A percentile compares a stretch with the other conserved stretches of the same genome.
These are phyloP conservation scores for Pygocentrus nattereri DNA, from an alignment of 2,797 vertebrate species.

Conservation along the genomic window DNA sequence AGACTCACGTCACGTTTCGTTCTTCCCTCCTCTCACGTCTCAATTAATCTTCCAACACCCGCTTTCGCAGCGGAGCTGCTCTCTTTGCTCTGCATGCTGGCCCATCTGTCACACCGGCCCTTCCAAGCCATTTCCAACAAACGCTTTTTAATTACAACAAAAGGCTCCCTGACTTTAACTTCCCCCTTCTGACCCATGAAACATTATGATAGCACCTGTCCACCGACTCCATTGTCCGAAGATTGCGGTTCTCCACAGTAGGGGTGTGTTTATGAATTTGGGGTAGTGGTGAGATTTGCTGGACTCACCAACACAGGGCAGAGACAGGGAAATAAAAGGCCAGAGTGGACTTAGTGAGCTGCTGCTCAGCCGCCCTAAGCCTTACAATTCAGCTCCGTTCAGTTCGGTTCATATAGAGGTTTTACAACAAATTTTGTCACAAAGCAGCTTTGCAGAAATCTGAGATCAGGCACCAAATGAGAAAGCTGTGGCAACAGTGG, in stretches of 20 bases:
- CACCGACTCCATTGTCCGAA: conserved; percentile 40
- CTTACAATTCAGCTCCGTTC: background rate
- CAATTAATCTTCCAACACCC: conserved; percentile 42
- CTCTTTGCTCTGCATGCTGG: conserved; percentile 33
- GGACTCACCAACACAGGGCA: conserved; percentile 26
- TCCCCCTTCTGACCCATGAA: conserved; percentile 46
- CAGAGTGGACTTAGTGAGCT: conserved; percentile 11
- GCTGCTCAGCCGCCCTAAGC: background rate
- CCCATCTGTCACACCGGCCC: conserved; percentile 55
- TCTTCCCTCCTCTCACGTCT: conserved; percentile 29
- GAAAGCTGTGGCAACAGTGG: background rate
- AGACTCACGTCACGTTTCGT: conserved; percentile 32
- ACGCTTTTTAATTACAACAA: conserved; percentile 50
- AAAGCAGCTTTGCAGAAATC: background rate
- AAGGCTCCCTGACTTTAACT: conserved; percentile 39
- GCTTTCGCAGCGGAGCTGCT: conserved; percentile 45
- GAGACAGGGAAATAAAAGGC: conserved; percentile 17
- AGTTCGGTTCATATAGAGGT: background rate
- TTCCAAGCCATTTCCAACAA: conserved; percentile 46
- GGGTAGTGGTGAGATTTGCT: conserved; percentile 50
- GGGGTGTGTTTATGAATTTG: conserved; percentile 46
- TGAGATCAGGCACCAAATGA: background rate
- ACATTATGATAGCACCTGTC: conserved; percentile 34
- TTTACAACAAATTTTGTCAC: background rate
- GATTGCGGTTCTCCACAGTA: conserved; percentile 36